A percentile compares a stretch with the other conserved stretches of the same genome.
Evolutionary conservation across 1,140 invertebrate genomes (phyloP).

Genomic region (Bombus superbus): DNA sequence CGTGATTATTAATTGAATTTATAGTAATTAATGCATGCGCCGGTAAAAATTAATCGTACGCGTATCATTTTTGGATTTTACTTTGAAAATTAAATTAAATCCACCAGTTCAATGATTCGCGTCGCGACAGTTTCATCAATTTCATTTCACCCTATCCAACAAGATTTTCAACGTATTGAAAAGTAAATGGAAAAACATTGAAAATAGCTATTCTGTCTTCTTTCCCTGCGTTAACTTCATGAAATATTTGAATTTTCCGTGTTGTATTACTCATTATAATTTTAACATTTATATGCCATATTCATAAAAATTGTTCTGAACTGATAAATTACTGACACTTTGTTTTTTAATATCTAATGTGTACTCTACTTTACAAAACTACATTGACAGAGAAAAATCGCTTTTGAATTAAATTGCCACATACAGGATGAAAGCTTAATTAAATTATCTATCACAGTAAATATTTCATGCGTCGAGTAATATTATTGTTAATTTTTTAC

Average conservation of each 20-base stretch:
- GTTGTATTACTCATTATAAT: not conserved
- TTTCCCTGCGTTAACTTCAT: not conserved
- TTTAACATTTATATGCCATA: not conserved
- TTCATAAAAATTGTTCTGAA: not conserved
- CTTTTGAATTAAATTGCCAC: not conserved
- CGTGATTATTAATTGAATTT: constrained; percentile 33
- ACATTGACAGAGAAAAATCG: constrained; percentile 7
- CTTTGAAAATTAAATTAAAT: constrained; percentile 28
- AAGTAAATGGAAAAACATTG: constrained; percentile 10
- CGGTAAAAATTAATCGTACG: constrained; percentile 30
- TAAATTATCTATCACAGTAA: not conserved
- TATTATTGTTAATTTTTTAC: not conserved
- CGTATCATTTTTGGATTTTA: constrained; percentile 28
- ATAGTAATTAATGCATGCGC: constrained; percentile 16
- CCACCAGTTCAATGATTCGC: constrained; percentile 3
- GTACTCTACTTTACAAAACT: not conserved
- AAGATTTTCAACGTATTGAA: constrained; percentile 12
- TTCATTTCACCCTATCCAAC: not conserved
- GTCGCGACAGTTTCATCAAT: constrained; percentile 21
- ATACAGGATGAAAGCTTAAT: not conserved
- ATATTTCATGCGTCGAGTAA: not conserved
- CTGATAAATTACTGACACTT: too few species aligned
- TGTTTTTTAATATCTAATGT: not conserved
- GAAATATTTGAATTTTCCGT: not conserved
- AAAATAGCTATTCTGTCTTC: not conserved